phyloP scores from a whole-genome alignment of 2,888 invertebrate species.

The Machimus rusticus region DNA sequence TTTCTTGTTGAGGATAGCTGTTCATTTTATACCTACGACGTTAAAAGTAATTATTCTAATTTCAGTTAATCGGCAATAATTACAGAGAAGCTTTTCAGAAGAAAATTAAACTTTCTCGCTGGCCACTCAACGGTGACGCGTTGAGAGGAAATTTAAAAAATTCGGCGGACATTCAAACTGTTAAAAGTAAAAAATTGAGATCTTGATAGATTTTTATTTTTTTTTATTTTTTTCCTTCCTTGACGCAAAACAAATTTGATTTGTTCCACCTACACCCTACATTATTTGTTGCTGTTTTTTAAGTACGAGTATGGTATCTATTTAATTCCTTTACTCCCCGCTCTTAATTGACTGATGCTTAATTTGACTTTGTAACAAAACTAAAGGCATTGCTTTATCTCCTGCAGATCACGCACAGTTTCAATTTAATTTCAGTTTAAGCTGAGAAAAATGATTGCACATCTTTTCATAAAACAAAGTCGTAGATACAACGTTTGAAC shows the following conservation, averaged over 20 bases:
- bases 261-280: not conserved
- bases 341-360: not conserved
- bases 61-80: not conserved
- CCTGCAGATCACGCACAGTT: not conserved
- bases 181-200: slow-evolving; percentile 15
- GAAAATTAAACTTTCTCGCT: not conserved
- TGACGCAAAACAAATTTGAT: not conserved
- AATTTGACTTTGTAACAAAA: not conserved
- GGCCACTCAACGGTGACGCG: not conserved
- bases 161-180: not conserved
- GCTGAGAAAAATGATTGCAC: no score
- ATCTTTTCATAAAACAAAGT: no score
- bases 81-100: not conserved
- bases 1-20: not conserved
- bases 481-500: no score
- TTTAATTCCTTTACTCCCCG: not conserved
- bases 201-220: not conserved
- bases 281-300: not conserved
- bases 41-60: not conserved
- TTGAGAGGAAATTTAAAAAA: not conserved
- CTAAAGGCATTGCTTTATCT: not conserved
- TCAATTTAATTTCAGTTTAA: no score
- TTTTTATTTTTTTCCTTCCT: not conserved
- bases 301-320: not conserved
- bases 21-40: not conserved